phyloP scores from a whole-genome alignment of 1,140 invertebrate genomes.

The Cherax quadricarinatus region DNA sequence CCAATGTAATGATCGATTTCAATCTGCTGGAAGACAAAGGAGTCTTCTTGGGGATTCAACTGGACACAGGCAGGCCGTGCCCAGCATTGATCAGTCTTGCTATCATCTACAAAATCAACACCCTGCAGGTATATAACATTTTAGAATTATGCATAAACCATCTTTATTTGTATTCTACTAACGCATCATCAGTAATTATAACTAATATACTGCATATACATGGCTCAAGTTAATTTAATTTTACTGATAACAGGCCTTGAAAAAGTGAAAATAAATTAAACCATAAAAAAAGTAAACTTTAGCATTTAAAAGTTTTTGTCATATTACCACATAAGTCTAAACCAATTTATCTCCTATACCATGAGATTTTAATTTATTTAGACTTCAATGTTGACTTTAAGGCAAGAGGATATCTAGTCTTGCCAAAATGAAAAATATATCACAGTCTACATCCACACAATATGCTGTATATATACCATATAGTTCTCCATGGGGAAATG shows the following conservation, averaged over 20 bases:
- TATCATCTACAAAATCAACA: slow-evolving; percentile 49
- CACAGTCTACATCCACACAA: no score
- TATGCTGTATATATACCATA: no score
- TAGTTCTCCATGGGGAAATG: no score
- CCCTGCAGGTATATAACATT: neutral
- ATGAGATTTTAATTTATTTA: no score
- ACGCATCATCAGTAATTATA: neutral
- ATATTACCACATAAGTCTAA: no score
- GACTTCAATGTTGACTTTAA: no score
- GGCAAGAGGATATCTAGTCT: no score
- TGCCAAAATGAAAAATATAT: no score
- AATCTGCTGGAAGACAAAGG: slow-evolving; percentile 91
- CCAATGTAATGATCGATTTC: slow-evolving; percentile 96
- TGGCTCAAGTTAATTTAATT: neutral
- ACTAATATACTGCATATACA: neutral
- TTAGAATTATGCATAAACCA: neutral
- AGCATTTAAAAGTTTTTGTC: no score
- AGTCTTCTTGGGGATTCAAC: slow-evolving; percentile 83
- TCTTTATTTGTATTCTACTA: neutral
- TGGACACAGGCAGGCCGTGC: slow-evolving; percentile 83
- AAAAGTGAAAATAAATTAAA: no score
- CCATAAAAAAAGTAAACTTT: no score
- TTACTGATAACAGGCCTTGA: neutral
- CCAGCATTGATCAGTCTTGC: slow-evolving; percentile 76
- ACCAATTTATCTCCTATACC: no score